Conservation (phyloP, 2,888 invertebrate genomes). For the Gerosis bhagava region DNA sequence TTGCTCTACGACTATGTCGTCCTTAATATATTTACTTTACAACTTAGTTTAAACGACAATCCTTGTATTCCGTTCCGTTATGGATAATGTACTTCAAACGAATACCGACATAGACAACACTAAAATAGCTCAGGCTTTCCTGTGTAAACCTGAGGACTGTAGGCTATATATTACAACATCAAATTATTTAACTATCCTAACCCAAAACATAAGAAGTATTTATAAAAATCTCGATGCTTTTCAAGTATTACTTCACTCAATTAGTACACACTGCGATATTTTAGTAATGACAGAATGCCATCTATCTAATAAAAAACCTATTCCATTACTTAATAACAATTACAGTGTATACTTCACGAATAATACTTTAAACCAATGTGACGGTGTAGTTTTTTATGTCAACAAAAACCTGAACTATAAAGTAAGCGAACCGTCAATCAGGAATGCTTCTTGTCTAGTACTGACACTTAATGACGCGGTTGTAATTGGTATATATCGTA, state of each 20-base stretch:
- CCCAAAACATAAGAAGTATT: conserved; percentile 2
- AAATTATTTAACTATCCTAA: not conserved
- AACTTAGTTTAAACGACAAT: no score
- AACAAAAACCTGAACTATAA: not conserved
- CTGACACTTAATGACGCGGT: not conserved
- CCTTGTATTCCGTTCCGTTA: not conserved
- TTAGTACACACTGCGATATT: not conserved
- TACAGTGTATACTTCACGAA: conserved; percentile 1
- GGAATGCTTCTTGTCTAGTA: not conserved
- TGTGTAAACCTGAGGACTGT: not conserved
- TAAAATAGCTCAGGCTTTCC: not conserved
- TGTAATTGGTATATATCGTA: conserved; percentile 2
- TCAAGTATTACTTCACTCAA: not conserved
- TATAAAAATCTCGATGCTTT: conserved; percentile 6
- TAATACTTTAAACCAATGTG: conserved; percentile 2
- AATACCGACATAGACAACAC: not conserved
- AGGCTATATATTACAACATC: not conserved
- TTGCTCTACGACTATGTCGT: no score
- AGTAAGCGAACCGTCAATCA: not conserved
- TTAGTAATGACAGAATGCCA: conserved; percentile 7
- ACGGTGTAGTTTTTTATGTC: conserved; percentile 2
- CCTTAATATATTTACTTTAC: no score
- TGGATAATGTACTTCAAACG: conserved; percentile 3
- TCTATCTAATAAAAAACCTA: conserved; percentile 1
- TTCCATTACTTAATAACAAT: not conserved